Percentiles rank a stretch among this genome's conserved stretches.
phyloP scores from a whole-genome alignment of 2,113 vertebrate genomes.

The Mus spicilegus region DNA sequence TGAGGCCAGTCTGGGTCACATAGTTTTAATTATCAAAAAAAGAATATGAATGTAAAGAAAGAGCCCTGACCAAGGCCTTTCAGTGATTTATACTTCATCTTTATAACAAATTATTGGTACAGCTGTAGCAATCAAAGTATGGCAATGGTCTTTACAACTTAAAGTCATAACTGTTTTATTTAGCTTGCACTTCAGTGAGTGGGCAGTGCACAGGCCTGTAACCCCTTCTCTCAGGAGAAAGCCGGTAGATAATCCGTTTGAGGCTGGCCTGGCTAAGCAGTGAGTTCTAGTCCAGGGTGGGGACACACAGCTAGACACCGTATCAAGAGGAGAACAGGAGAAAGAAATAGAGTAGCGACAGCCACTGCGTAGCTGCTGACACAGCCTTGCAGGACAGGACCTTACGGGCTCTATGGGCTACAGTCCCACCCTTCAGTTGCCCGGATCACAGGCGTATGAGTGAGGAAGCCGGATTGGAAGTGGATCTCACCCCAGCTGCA shows the following conservation, averaged over 20 bases:
- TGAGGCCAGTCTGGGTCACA: background rate
- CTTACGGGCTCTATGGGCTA: too few relatives aligned
- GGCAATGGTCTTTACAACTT: background rate
- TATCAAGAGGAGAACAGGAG: too few relatives aligned
- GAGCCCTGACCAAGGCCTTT: background rate
- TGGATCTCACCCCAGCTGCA: background rate
- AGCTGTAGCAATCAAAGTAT: background rate
- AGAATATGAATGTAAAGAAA: background rate
- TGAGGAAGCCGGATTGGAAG: background rate
- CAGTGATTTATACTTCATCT: background rate
- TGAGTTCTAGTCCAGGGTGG: background rate
- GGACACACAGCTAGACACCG: background rate
- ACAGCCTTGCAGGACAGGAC: background rate
- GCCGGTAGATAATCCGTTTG: background rate
- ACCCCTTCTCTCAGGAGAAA: too few relatives aligned
- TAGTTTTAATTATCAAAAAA: background rate
- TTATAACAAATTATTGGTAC: conserved; percentile 6
- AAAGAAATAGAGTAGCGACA: background rate
- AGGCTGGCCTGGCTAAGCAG: background rate
- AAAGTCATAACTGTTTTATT: conserved; percentile 1
- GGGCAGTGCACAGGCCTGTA: too few relatives aligned
- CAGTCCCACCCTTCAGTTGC: background rate
- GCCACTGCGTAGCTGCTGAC: background rate
- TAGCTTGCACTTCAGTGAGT: background rate
- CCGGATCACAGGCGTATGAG: background rate